Evolutionary conservation across 2,797 vertebrate genomes (phyloP).

Genomic region (Iguana delicatissima): DNA sequence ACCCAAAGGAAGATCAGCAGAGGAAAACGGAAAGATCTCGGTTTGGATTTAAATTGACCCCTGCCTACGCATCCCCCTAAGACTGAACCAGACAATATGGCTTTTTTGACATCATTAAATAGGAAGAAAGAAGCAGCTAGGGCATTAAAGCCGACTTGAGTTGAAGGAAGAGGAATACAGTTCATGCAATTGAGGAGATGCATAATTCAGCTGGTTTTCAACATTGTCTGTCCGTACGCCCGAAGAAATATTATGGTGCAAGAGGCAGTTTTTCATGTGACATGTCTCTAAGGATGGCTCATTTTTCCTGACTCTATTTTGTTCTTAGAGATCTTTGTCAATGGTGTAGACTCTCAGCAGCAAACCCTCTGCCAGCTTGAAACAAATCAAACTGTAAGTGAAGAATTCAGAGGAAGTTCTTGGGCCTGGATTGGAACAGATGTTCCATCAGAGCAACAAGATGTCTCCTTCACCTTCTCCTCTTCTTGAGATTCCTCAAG

Average conservation of each 20-base stretch:
- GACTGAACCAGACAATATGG: slow-evolving; percentile 28
- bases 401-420: not conserved
- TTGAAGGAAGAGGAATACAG: not conserved
- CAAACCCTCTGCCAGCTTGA: not conserved
- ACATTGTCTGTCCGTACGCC: not conserved
- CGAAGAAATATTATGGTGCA: not conserved
- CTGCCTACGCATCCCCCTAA: not conserved
- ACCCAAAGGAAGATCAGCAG: not conserved
- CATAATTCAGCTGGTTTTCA: slow-evolving; percentile 3
- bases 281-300: slow-evolving; percentile 15
- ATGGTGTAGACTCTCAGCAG: not conserved
- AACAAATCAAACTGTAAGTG: not conserved
- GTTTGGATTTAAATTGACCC: slow-evolving; percentile 3
- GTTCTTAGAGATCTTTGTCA: not conserved
- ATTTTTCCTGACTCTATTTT: not conserved
- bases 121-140: not conserved
- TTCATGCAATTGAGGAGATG: slow-evolving; percentile 4
- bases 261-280: not conserved
- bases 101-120: slow-evolving; percentile 16
- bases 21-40: not conserved
- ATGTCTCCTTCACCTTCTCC: not conserved
- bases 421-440: not conserved
- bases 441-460: not conserved
- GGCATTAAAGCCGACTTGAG: not conserved
- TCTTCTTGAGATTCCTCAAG: not conserved